Base-by-base conservation (phyloP, 2,113 vertebrate species). In the Synchiropus splendidus region DNA sequence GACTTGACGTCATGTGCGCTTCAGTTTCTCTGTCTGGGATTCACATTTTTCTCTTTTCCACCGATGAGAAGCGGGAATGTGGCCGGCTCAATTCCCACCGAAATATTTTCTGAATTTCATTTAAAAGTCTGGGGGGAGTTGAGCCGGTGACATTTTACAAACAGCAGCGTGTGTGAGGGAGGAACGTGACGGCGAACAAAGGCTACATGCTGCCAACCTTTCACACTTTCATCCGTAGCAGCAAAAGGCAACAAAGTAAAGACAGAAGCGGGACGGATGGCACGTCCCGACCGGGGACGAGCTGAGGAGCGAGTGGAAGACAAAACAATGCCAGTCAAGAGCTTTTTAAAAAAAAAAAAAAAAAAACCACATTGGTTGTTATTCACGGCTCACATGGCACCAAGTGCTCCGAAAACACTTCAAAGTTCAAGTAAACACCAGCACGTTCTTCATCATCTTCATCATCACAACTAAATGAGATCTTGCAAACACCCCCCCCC, bases 241-340 rank as follows among this genome's bases (percentile, higher is more conserved):
- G 31, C 35, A 48, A 65, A 67, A 68, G 68, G 70, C 58, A 68
- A 51, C 36, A 10, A 31, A 61, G 49, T 31, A 31, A 31, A 14
- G 10, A 30, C 36, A 40, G 15, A 15, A 35, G 18, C n/a, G n/a
- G n/a, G n/a, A n/a, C n/a, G n/a, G n/a, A n/a, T n/a, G n/a, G n/a
- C n/a, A n/a, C n/a, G n/a, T n/a, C n/a, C n/a, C n/a, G n/a, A n/a
- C n/a, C n/a, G n/a, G n/a, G n/a, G n/a, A n/a, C n/a, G n/a, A n/a
- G n/a, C n/a, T n/a, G n/a, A n/a, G n/a, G n/a, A n/a, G n/a, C n/a
- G n/a, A n/a, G n/a, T n/a, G n/a, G n/a, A n/a, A n/a, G n/a, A n/a
- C n/a, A n/a, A n/a, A n/a, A n/a, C n/a, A n/a, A n/a, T n/a, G n/a
- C n/a, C n/a, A n/a, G n/a, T n/a, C n/a, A n/a, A n/a, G n/a, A n/a